Evolutionary conservation across 2,797 vertebrate genomes (phyloP), one percentile per base, ranked within the genome.

Genomic region (Esox masquinongy): DNA sequence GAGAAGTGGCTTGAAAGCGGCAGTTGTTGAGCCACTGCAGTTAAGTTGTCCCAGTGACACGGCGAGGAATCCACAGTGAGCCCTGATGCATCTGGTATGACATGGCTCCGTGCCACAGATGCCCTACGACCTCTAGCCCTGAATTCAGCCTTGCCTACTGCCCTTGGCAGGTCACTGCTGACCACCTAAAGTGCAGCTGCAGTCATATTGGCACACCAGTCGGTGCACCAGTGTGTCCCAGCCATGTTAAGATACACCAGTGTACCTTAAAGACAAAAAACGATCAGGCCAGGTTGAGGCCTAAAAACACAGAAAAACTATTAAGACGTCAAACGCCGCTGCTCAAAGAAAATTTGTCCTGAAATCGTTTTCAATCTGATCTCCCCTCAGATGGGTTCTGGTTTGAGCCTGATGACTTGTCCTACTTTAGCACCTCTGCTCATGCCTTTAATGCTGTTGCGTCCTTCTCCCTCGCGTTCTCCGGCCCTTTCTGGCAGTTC

Each of bases 401-500:
- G 81, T 83, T 73, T 79, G 53, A 70, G 76, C 76, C 63, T 80
- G 84, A 84, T 74, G 81, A 87, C 90, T 89, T 86, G 86, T 90
- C 81, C 88, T 77, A 79, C 85, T 88, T 84, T 86, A 88, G 87
- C 86, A 59, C 91, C 71, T 59, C 15, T 36, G 22, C 26, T 50
- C 36, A 17, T 69, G 56, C 78, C 81, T 84, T 85, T 77, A 87
- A 87, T 91, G 85, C 89, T 93, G 84, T 91, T 84, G 90, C 87
- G 74, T 93, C 88, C 83, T 86, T 77, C 89, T 87, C 84, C 88
- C 89, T 89, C 85, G 83, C 88, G 86, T 85, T 91, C 88, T 91
- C 90, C 86, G 90, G 88, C 85, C 90, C 90, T 90, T 90, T 50
- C 51, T 64, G 61, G 24, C 72, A 68, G 19, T 79, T 72, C 49